Percentiles rank a stretch among this genome's conserved stretches.
Evolutionary conservation across 2,797 vertebrate genomes (phyloP).

Genomic region (Eleutherodactylus coqui): DNA sequence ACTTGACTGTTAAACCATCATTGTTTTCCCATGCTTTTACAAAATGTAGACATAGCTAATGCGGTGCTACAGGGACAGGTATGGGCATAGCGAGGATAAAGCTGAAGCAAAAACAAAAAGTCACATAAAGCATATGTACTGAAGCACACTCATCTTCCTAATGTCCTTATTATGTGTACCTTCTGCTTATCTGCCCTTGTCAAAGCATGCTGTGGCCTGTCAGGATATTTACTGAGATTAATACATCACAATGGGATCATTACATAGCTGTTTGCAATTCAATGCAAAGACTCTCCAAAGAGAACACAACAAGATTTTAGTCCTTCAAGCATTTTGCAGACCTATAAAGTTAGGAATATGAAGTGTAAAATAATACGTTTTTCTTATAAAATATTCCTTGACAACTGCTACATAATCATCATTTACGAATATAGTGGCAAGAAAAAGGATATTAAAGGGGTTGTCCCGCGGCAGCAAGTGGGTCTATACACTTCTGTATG

Average conservation of each 20-base stretch:
- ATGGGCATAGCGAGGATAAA: neutral
- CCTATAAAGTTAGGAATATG: neutral
- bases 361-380: neutral
- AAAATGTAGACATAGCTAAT: neutral
- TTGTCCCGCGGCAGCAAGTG: too few species aligned
- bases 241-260: neutral
- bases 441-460: too few species aligned
- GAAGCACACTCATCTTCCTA: neutral
- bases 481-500: too few species aligned
- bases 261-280: neutral
- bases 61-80: neutral
- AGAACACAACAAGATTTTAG: neutral
- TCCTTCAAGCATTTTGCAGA: neutral
- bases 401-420: neutral
- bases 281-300: neutral
- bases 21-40: neutral
- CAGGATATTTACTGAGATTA: neutral
- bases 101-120: neutral
- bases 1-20: neutral
- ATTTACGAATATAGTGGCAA: too few species aligned
- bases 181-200: neutral
- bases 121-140: neutral
- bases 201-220: neutral
- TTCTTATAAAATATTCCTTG: neutral
- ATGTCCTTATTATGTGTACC: neutral